Evolutionary conservation across 2,888 invertebrate species (phyloP), one percentile per base, ranked within the genome.

Genomic region (Acleris cristana): DNA sequence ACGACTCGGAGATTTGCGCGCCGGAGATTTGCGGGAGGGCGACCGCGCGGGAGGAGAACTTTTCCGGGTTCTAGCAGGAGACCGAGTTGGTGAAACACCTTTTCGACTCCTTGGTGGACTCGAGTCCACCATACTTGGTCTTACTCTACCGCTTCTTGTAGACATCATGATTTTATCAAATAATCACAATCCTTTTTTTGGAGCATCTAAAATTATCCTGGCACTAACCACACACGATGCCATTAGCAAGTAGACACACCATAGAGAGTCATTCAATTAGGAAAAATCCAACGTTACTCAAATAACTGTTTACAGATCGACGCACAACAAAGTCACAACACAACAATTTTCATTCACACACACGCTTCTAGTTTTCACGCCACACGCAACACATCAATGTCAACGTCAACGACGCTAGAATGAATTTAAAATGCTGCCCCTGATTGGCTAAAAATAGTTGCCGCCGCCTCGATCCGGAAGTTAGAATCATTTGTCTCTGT

Each of bases 21-120:
- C 82, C 18, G 94, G 94, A 26, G 94, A 94, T 74, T 93, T 93
- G 6, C 93, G 89, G 19, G 88, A 84, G 45, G 90, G 82, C 10
- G 86, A 79, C 54, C 86, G 86, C 69, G 83, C 84, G 70, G 82
- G 77, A 65, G 89, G 84, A 44, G 90, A 90, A 80, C 78, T 86
- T 85, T 89, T 90, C 59, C 88, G 82, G 30, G 78, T 79, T 82
- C 92, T 86, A 71, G 87, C 90, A 78, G 93, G 92, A 80, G 93
- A 92, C 63, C 92, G 85, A 69, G 88, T 82, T 44, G 92, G 92
- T 16, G 91, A 91, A 44, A 85, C 76, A 64, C 87, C 83, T 82
- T 87, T 90, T 30, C 88, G 83, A 70, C 82, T 83, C 48, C 84
- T 80, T 21, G 88, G 82, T 52, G 92, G 90, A 82, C 88, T 91